Percentiles rank a stretch among this genome's conserved stretches.
Conservation (phyloP, 2,888 invertebrate species). For the Pachycephus smyrnensis region DNA sequence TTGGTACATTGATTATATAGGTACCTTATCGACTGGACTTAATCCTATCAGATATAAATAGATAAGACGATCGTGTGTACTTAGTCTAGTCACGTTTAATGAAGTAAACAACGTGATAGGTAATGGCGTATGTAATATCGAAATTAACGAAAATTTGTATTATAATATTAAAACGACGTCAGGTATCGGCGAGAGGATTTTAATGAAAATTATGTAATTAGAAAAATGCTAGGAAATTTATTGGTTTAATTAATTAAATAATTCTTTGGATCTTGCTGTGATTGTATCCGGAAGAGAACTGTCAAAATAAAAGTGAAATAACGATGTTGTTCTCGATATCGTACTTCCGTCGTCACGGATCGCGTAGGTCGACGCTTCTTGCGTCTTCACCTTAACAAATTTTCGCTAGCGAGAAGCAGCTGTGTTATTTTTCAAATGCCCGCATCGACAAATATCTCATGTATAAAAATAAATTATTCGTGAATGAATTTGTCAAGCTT, state of each 20-base stretch:
- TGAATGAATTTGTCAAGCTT: neutral
- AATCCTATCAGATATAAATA: neutral
- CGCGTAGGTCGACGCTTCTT: neutral
- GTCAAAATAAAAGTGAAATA: neutral
- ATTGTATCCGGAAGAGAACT: neutral
- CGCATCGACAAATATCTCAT: neutral
- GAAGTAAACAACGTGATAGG: neutral
- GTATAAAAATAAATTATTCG: neutral
- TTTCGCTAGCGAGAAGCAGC: neutral
- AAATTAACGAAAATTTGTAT: neutral
- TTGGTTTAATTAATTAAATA: neutral
- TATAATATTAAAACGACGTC: neutral
- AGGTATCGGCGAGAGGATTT: no score
- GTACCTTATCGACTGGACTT: neutral
- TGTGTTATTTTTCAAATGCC: neutral
- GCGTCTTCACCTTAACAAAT: neutral
- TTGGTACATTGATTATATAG: neutral
- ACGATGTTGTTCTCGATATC: neutral
- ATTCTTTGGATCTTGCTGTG: neutral
- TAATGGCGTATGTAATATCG: neutral
- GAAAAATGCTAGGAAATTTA: neutral
- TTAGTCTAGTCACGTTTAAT: neutral
- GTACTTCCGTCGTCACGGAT: neutral
- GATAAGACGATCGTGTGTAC: neutral
- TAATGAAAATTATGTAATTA: no score